These are phyloP conservation scores for Spermophilus dauricus DNA, from an alignment of 2,113 vertebrate genomes.

Conservation along the genomic window DNA sequence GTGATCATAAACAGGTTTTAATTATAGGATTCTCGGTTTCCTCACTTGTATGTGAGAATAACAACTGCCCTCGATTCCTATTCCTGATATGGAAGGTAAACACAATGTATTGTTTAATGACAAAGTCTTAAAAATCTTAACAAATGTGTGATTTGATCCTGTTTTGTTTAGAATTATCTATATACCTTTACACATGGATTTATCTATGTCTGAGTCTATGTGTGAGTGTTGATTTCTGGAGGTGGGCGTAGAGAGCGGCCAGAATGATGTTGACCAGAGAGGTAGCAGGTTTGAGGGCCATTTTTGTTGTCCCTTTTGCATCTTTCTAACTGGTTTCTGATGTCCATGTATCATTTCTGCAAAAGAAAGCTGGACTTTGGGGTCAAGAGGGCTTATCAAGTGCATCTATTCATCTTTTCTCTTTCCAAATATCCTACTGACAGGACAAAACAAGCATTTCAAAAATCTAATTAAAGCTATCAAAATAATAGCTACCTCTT, in stretches of 20 bases:
- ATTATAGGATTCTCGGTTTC: neutral
- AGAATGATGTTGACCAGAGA: neutral
- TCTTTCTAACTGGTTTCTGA: neutral
- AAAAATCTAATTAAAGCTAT: slow-evolving; percentile 4
- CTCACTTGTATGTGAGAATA: neutral
- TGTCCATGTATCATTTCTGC: neutral
- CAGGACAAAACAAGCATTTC: slow-evolving; percentile 15
- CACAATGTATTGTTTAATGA: neutral
- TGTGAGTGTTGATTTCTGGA: neutral
- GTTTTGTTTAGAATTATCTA: neutral
- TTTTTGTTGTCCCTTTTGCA: neutral
- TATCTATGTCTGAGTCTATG: neutral
- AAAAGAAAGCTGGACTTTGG: slow-evolving; percentile 28
- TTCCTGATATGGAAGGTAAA: neutral
- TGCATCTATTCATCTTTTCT: neutral
- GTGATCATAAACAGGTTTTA: neutral
- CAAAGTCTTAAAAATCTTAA: neutral
- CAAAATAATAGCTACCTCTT: neutral
- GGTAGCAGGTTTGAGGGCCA: neutral
- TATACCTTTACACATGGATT: neutral
- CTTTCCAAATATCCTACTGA: neutral
- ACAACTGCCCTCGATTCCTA: neutral
- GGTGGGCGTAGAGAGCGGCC: neutral
- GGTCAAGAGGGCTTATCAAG: neutral
- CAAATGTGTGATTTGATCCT: neutral